Base-by-base conservation (phyloP, 2,888 invertebrate genomes). In the Kuschelorhynchus macadamiae region DNA sequence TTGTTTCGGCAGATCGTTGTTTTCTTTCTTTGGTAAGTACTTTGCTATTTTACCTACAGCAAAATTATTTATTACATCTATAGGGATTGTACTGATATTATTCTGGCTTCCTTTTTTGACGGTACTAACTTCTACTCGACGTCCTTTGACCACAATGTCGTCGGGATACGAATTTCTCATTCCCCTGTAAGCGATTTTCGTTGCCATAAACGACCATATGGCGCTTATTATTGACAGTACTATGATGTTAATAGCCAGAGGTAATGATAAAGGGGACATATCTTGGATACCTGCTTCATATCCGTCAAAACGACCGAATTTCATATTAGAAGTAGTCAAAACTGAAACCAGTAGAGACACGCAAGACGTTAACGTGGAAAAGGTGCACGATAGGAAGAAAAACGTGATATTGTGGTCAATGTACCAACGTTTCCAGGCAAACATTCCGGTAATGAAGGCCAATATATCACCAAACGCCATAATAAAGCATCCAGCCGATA, bases 351-450 rank as follows among this genome's bases (percentile, higher is more conserved):
- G 63, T 7, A 81, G 65, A 46, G 76, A 77, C 20, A 84, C 75
- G 0, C 86, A 75, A 0, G 90, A 86, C 0, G 87, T 84, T 0
- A 87, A 11, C 0, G 87, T 84, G 0, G 89, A 87, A 61, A 89
- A 76, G 18, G 86, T 79, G 0, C 88, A 87, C 67, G 87, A 85
- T 46, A 86, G 79, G 72, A 90, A 89, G 72, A 90, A 84, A 84
- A 88, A 87, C 0, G 86, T 85, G 72, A 91, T 90, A 76, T 90
- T 89, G 63, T 86, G 85, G 75, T 90, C 90, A 46, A 89, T 86
- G 77, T 90, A 91, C 90, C 90, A 91, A 70, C 85, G 82, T 32
- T 87, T 86, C 76, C 90, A 90, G 0, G 90, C 90, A 46, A 90
- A 77, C 9, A 89, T 83, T 0, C 88, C 89, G 0, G 88, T 84